Conservation (phyloP, 2,113 vertebrate genomes). For the Isurus oxyrinchus region DNA sequence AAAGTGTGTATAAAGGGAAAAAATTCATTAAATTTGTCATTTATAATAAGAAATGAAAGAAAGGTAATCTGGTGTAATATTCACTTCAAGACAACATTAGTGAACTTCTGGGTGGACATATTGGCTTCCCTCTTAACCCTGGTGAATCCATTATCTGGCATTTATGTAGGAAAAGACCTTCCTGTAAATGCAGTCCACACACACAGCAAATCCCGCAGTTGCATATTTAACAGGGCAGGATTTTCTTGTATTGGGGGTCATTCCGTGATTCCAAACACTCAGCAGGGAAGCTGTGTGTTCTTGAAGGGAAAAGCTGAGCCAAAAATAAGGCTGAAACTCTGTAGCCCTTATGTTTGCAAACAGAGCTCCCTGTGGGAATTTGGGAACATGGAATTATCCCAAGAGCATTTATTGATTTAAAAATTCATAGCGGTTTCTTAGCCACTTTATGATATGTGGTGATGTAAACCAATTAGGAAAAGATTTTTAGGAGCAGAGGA, state of each 20-base stretch:
- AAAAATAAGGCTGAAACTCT: not conserved
- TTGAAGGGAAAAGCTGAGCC: not conserved
- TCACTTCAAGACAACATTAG: not conserved
- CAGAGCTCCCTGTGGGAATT: not conserved
- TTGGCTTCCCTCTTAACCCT: not conserved
- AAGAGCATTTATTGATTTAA: not conserved
- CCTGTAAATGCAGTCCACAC: not conserved
- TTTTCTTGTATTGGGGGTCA: not conserved
- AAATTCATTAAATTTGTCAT: not conserved
- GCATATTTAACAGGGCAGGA: not conserved
- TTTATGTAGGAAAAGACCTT: not conserved
- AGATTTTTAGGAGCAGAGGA: not conserved
- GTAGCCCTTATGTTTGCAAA: not conserved
- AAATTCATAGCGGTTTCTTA: not conserved
- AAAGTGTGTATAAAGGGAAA: not conserved
- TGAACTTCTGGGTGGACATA: not conserved
- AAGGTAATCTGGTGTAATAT: not conserved
- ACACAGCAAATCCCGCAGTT: not conserved
- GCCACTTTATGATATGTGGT: not conserved
- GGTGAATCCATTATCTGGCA: not conserved
- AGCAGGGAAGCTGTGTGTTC: not conserved
- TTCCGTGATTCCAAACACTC: not conserved
- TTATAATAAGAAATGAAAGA: not conserved
- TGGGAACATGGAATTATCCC: not conserved
- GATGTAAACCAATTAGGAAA: not conserved